A percentile compares a stretch with the other conserved stretches of the same genome.
phyloP scores from a whole-genome alignment of 2,888 invertebrate species.

The Torymus aiolomorphi region DNA sequence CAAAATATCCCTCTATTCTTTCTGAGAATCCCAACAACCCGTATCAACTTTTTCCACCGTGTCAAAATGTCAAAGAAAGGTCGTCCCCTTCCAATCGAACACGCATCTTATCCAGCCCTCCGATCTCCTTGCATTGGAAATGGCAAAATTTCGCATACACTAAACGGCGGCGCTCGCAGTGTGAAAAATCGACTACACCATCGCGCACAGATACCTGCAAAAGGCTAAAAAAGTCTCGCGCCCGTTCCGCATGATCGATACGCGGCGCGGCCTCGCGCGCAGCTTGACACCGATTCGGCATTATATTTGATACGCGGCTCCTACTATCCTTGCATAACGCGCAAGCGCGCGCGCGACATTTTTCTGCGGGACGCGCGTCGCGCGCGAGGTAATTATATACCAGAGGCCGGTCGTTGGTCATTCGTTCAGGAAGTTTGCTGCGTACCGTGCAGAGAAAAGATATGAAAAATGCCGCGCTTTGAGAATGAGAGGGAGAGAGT shows the following conservation, averaged over 20 bases:
- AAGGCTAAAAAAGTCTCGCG: constrained; percentile 10
- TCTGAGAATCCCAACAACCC: too few species aligned
- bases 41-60: too few species aligned
- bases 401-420: background rate
- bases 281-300: constrained; percentile 48
- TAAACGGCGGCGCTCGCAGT: too few species aligned
- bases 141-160: too few species aligned
- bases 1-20: too few species aligned
- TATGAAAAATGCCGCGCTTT: too few species aligned
- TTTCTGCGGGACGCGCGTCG: background rate
- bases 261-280: constrained; percentile 37
- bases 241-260: constrained; percentile 41
- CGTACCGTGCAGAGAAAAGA: background rate
- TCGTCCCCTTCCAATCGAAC: too few species aligned
- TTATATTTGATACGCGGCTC: constrained; percentile 21
- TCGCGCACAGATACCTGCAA: background rate
- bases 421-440: background rate
- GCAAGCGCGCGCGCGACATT: constrained; percentile 9
- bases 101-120: too few species aligned
- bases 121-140: too few species aligned
- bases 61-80: too few species aligned
- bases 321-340: constrained; percentile 14
- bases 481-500: too few species aligned
- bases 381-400: background rate
- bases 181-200: too few species aligned